A percentile compares a stretch with the other conserved stretches of the same genome.
Evolutionary conservation across 1,140 invertebrate genomes (phyloP).

Genomic region (Helicoverpa armigera): DNA sequence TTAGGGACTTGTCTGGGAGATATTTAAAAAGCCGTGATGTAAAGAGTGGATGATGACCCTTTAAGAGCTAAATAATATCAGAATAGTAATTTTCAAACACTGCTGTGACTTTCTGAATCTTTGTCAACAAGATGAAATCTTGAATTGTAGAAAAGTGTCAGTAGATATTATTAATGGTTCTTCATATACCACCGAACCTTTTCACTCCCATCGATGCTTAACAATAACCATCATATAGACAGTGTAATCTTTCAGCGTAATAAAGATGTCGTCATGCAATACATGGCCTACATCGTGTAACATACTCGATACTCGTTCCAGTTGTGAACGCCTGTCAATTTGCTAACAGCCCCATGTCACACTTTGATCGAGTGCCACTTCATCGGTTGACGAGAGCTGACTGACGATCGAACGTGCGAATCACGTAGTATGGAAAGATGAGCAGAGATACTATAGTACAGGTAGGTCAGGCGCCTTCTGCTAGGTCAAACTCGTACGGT

Average conservation of each 20-base stretch:
- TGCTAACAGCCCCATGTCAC: slow-evolving; percentile 8
- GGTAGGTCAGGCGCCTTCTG: no score
- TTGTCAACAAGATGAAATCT: neutral
- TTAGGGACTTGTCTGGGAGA: neutral
- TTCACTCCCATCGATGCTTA: no score
- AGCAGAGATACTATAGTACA: no score
- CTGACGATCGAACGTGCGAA: neutral
- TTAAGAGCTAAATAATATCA: no score
- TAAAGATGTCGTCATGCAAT: neutral
- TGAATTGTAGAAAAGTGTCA: no score
- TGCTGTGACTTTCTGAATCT: neutral
- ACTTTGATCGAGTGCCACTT: slow-evolving; percentile 16
- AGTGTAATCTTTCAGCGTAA: neutral
- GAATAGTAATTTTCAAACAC: neutral
- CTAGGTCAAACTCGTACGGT: no score
- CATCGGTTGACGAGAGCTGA: slow-evolving; percentile 6
- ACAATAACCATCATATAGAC: no score
- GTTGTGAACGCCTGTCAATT: slow-evolving; percentile 16
- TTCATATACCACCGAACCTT: no score
- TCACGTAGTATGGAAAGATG: no score
- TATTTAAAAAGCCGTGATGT: slow-evolving; percentile 11
- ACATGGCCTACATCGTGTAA: neutral
- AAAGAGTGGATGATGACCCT: no score
- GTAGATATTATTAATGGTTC: no score
- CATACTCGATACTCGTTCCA: neutral